These are phyloP conservation scores for Neosilurus hyrtlii DNA, from an alignment of 2,797 vertebrate species.

Conservation along the genomic window DNA sequence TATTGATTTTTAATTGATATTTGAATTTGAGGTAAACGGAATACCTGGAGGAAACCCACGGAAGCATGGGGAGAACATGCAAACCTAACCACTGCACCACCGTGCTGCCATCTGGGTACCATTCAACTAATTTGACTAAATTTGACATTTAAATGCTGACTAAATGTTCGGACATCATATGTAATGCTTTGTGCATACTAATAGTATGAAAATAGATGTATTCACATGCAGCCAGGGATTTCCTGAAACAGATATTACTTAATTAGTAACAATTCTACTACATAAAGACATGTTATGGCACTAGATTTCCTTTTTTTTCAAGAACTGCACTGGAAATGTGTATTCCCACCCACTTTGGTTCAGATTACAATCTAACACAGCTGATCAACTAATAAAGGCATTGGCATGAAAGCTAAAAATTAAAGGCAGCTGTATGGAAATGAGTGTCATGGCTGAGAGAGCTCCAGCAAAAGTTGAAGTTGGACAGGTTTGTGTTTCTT, in stretches of 20 bases:
- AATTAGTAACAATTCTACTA: background rate
- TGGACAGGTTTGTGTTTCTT: background rate
- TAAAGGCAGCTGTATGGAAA: background rate
- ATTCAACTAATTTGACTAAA: too few relatives aligned
- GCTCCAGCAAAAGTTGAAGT: background rate
- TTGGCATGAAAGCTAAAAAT: background rate
- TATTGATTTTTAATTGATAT: too few relatives aligned
- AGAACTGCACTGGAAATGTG: background rate
- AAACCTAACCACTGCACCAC: too few relatives aligned
- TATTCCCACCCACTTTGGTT: background rate
- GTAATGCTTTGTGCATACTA: too few relatives aligned
- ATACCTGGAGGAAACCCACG: too few relatives aligned
- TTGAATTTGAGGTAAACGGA: too few relatives aligned
- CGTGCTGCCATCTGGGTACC: too few relatives aligned
- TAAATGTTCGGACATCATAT: too few relatives aligned
- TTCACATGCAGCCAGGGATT: background rate
- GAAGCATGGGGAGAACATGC: too few relatives aligned
- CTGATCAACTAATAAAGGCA: background rate
- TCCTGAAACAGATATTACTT: background rate
- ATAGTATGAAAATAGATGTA: background rate
- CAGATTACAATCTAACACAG: background rate
- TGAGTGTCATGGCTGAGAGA: background rate
- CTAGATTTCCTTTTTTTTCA: background rate
- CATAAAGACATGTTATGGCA: background rate
- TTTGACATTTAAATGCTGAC: too few relatives aligned